Conservation (phyloP, 1,140 invertebrate genomes). For the Lanistes nyassanus region DNA sequence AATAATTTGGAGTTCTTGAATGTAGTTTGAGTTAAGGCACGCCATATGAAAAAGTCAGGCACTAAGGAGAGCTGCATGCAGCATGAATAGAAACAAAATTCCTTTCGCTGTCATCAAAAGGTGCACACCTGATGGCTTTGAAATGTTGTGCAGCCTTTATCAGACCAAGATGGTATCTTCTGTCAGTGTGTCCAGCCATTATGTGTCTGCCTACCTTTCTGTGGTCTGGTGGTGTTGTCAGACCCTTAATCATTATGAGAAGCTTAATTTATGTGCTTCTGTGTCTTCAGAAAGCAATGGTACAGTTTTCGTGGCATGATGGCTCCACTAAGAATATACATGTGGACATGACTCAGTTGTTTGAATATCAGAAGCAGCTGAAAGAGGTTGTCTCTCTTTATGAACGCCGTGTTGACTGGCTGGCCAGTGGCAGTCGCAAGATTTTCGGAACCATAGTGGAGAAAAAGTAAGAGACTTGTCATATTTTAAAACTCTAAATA, state of each 20-base stretch:
- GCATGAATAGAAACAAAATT: no score
- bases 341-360: slow-evolving; percentile 65
- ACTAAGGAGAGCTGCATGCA: no score
- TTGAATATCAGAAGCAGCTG: slow-evolving; percentile 68
- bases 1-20: no score
- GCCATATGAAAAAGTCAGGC: no score
- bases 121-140: no score
- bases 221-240: background rate
- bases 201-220: background rate
- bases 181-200: background rate
- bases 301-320: slow-evolving; percentile 67
- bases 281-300: slow-evolving; percentile 64
- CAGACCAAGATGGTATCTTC: background rate
- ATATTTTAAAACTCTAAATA: background rate
- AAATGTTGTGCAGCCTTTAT: no score
- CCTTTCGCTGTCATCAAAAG: no score
- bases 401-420: slow-evolving; percentile 66
- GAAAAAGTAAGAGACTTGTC: slow-evolving; percentile 55
- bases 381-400: slow-evolving; percentile 61
- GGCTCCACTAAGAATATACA: slow-evolving; percentile 67
- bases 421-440: slow-evolving; percentile 61
- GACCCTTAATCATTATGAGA: background rate
- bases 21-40: no score
- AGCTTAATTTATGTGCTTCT: background rate
- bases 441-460: slow-evolving; percentile 67